Conservation (phyloP, 1,140 invertebrate genomes). For the Metaphire vulgaris region DNA sequence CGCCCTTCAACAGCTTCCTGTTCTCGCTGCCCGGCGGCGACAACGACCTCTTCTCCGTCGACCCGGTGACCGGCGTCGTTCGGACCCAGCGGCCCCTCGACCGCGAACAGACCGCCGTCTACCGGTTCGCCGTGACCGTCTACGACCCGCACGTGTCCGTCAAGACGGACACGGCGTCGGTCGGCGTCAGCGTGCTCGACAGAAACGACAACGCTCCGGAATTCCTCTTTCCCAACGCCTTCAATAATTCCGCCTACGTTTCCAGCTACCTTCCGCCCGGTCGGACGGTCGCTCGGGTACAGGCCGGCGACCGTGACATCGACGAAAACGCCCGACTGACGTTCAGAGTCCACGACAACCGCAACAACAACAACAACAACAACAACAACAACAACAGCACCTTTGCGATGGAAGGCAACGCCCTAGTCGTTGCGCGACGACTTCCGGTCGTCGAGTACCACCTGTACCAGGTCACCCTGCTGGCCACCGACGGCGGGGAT, state of each 20-base stretch:
- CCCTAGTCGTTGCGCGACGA: background rate
- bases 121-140: background rate
- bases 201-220: conserved; percentile 17
- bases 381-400: conserved; percentile 4
- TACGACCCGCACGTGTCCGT: background rate
- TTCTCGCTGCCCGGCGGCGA: conserved; percentile 5
- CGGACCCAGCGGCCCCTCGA: background rate
- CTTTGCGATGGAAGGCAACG: background rate
- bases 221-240: conserved; percentile 6
- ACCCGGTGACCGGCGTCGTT: background rate
- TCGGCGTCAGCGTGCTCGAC: conserved; percentile 4
- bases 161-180: conserved; percentile 6
- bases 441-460: background rate
- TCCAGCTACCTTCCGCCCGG: conserved; percentile 4
- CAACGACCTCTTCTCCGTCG: conserved; percentile 1
- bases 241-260: background rate
- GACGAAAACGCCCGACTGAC: conserved; percentile 1
- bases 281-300: background rate
- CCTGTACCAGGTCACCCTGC: background rate
- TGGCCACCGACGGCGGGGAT: background rate
- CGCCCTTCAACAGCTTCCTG: conserved; percentile 21
- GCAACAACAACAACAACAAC: conserved; percentile 3
- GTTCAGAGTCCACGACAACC: background rate
- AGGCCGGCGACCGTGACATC: conserved; percentile 1
- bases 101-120: background rate